Base-by-base conservation (phyloP, 2,113 vertebrate species). In the Malaclemys terrapin region DNA sequence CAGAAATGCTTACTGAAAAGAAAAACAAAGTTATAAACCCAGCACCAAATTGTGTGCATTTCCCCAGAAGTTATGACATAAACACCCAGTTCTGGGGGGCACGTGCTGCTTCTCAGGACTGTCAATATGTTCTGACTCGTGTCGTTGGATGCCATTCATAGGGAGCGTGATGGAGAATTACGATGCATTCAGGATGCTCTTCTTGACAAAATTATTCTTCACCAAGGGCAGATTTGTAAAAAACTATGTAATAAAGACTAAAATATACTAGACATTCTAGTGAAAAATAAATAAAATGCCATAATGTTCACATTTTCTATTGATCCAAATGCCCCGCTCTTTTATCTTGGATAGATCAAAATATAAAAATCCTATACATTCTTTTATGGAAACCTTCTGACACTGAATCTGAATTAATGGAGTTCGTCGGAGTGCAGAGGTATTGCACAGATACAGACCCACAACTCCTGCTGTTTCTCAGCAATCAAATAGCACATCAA, bases 31-130 rank as follows among this genome's bases (percentile, higher is more conserved):
- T 0, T 8, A 2, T 2, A 22, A 45, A 2, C 45, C 27, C 22
- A 22, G 2, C 19, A 10, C 24, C 10, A 0, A 0, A 0, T 0
- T 19, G 14, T 0, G 5, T 1, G 0, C 0, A 0, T 4, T 9
- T 69, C 52, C 53, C 1, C 3, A 3, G 17, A 0, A 35, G 8
- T 78, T 4, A 0, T 20, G 35, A 1, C 0, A 78, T 12, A 6
- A 27, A 27, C 25, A 6, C 24, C 42, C 38, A 13, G 72, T 76
- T 25, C 3, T 12, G 87, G 50, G 35, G 1, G 22, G 9, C 54
- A 2, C 0, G 22, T 0, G 0, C 0, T 3, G 56, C 14, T 31
- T n/a, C n/a, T 65, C 12, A 13, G 54, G 25, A 27, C 14, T 0
- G 49, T 2, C 1, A 1, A 1, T 0, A 2, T 10, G 45, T 49